Evolutionary conservation across 2,888 invertebrate genomes (phyloP).

Genomic region (Pogonocherus hispidulus): DNA sequence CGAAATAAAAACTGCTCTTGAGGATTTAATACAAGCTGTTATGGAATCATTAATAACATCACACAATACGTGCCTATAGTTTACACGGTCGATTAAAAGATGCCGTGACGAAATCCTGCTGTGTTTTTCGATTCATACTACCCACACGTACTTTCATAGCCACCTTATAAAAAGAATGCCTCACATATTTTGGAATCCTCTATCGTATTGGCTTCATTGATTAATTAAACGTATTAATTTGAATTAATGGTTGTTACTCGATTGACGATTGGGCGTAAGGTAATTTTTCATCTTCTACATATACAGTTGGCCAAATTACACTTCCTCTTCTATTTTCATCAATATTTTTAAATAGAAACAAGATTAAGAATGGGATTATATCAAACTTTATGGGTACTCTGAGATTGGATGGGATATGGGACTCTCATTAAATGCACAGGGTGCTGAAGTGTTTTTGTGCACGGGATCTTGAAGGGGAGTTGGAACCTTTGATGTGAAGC

Average conservation of each 20-base stretch:
- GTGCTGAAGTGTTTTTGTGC: too few species aligned
- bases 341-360: too few species aligned
- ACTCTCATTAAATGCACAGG: too few species aligned
- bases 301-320: too few species aligned
- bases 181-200: conserved; percentile 16
- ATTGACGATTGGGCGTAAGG: neutral
- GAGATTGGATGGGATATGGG: too few species aligned
- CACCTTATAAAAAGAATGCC: conserved; percentile 30
- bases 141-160: conserved; percentile 28
- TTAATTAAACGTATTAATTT: conserved; percentile 18
- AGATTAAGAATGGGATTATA: too few species aligned
- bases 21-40: conserved; percentile 50
- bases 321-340: too few species aligned
- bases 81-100: conserved; percentile 61
- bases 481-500: too few species aligned
- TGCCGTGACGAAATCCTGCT: conserved; percentile 38
- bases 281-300: neutral
- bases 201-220: conserved; percentile 9
- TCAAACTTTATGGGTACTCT: too few species aligned
- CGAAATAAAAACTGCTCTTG: conserved; percentile 19
- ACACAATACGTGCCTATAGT: conserved; percentile 62
- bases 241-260: conserved; percentile 8
- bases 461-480: too few species aligned
- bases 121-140: conserved; percentile 29
- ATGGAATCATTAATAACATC: conserved; percentile 58